Conservation (phyloP, 37 sponge, comb jelly and placozoan genomes). For the Crambe crambe region DNA sequence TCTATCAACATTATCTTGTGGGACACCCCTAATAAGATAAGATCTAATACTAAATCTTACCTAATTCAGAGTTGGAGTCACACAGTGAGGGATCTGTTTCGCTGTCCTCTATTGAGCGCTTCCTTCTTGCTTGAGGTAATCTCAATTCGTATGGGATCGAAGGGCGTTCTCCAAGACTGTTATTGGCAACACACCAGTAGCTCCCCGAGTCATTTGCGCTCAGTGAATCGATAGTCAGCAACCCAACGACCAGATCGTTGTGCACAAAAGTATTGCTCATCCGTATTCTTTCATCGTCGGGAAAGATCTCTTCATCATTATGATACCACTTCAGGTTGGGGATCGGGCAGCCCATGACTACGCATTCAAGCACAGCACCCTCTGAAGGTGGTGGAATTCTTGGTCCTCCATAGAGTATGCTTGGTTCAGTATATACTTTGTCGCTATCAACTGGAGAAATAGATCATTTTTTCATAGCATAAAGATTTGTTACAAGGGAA, state of each 20-base stretch:
- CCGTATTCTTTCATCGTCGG: neutral
- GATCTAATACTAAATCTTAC: no score
- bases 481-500: no score
- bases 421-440: neutral
- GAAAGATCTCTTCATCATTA: neutral
- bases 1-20: no score
- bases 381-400: neutral
- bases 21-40: no score
- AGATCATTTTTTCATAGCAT: neutral
- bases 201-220: neutral
- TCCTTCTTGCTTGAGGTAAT: neutral
- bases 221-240: neutral
- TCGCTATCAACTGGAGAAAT: neutral
- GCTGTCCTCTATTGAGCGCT: neutral
- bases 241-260: neutral
- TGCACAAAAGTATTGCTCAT: neutral
- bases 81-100: neutral
- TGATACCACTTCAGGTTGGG: neutral
- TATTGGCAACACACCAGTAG: neutral
- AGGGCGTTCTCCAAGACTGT: neutral
- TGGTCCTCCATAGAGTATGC: neutral
- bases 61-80: neutral
- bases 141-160: neutral
- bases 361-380: neutral
- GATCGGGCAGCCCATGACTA: neutral